A percentile compares a stretch with the other conserved stretches of the same genome.
These are phyloP conservation scores for Tyria jacobaeae DNA, from an alignment of 2,888 invertebrate genomes.

Conservation along the genomic window DNA sequence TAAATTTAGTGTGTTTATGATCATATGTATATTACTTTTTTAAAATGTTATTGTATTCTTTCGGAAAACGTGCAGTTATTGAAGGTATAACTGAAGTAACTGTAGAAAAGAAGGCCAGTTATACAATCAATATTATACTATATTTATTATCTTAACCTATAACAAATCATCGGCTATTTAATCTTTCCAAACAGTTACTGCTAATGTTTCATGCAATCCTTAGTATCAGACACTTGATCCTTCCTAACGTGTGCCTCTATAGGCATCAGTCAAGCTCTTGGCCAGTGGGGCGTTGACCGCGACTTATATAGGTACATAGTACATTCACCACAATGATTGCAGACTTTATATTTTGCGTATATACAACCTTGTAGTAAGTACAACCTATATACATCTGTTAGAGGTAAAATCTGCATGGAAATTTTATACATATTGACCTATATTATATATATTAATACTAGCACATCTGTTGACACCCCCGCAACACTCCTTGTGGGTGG, in stretches of 20 bases:
- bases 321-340: neutral
- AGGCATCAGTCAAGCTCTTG: slow-evolving; percentile 1
- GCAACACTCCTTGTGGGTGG: no score
- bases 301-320: neutral
- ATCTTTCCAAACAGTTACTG: neutral
- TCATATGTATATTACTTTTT: no score
- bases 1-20: no score
- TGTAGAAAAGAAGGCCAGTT: no score
- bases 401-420: neutral
- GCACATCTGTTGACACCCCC: no score
- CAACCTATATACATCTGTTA: neutral
- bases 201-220: neutral
- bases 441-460: no score
- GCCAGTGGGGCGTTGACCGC: slow-evolving; percentile 6
- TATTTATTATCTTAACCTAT: no score
- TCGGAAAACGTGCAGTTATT: no score
- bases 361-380: neutral
- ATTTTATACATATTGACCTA: neutral
- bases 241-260: slow-evolving; percentile 1
- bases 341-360: neutral
- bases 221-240: neutral
- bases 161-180: neutral
- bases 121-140: no score
- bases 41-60: no score
- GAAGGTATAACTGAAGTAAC: no score